These are phyloP conservation scores for Cephus nigrinus DNA, from an alignment of 2,888 invertebrate genomes.

Conservation along the genomic window DNA sequence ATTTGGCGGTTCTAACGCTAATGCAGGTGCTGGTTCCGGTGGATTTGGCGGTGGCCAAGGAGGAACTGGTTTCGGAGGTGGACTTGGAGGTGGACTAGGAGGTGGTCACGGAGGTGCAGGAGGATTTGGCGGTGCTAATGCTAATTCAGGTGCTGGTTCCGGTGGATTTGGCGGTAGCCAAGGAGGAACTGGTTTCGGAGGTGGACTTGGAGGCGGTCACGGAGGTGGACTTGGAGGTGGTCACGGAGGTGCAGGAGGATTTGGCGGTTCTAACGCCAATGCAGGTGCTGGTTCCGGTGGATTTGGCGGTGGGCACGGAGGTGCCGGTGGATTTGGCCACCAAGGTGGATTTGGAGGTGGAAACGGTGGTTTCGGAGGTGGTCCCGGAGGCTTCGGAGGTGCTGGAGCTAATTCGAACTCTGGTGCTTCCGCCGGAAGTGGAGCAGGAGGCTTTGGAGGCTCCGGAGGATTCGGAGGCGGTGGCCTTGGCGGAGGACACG, in stretches of 20 bases:
- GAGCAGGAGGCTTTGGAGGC: slow-evolving; percentile 12
- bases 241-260: slow-evolving; percentile 15
- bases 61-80: slow-evolving; percentile 11
- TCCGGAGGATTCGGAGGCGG: not conserved
- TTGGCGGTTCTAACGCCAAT: slow-evolving; percentile 20
- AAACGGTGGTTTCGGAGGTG: slow-evolving; percentile 6
- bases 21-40: slow-evolving; percentile 1
- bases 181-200: slow-evolving; percentile 1
- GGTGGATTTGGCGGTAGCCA: slow-evolving; percentile 10
- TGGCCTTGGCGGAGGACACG: slow-evolving; percentile 9
- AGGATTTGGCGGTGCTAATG: slow-evolving; percentile 7
- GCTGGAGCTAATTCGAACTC: slow-evolving; percentile 8
- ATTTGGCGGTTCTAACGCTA: slow-evolving; percentile 21
- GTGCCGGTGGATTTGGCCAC: slow-evolving; percentile 9
- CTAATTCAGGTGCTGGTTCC: not conserved
- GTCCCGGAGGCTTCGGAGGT: slow-evolving; percentile 15
- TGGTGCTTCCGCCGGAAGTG: slow-evolving; percentile 1
- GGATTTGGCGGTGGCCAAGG: slow-evolving; percentile 10
- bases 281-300: slow-evolving; percentile 5
- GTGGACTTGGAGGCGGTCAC: slow-evolving; percentile 18
- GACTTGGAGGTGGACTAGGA: slow-evolving; percentile 7
- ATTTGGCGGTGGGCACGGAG: slow-evolving; percentile 18
- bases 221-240: slow-evolving; percentile 14
- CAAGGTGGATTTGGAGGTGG: slow-evolving; percentile 13
- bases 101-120: slow-evolving; percentile 15